Evolutionary conservation across 2,113 vertebrate genomes (phyloP).

Genomic region (Propithecus coquereli): DNA sequence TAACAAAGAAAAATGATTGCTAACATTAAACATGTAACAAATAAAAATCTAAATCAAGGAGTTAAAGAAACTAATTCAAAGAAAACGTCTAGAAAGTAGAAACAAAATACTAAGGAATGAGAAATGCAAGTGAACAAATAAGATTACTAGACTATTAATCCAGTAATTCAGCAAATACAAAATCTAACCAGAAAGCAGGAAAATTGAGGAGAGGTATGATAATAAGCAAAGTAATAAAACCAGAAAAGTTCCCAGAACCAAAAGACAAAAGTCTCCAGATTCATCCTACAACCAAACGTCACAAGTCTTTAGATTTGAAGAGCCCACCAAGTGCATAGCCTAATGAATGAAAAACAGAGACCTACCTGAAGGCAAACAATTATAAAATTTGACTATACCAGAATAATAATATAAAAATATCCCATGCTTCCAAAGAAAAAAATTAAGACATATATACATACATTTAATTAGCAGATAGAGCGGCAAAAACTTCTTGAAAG

Average conservation of each 20-base stretch:
- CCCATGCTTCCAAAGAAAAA: background rate
- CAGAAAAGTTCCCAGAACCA: background rate
- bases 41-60: background rate
- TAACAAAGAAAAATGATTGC: background rate
- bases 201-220: background rate
- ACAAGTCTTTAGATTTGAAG: background rate
- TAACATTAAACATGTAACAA: background rate
- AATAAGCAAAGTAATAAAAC: constrained; percentile 14
- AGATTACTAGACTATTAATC: background rate
- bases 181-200: background rate
- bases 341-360: background rate
- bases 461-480: background rate
- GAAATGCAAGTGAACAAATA: background rate
- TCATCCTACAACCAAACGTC: background rate
- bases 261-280: background rate
- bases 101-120: background rate
- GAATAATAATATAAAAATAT: background rate
- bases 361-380: background rate
- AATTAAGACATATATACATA: background rate
- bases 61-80: background rate
- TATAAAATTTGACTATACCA: background rate
- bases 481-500: background rate
- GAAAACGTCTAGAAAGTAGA: background rate
- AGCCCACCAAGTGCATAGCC: background rate
- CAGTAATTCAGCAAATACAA: background rate